A percentile compares a stretch with the other conserved stretches of the same genome.
Conservation (phyloP, 2,888 invertebrate genomes). For the Tetheella fluctuosa region DNA sequence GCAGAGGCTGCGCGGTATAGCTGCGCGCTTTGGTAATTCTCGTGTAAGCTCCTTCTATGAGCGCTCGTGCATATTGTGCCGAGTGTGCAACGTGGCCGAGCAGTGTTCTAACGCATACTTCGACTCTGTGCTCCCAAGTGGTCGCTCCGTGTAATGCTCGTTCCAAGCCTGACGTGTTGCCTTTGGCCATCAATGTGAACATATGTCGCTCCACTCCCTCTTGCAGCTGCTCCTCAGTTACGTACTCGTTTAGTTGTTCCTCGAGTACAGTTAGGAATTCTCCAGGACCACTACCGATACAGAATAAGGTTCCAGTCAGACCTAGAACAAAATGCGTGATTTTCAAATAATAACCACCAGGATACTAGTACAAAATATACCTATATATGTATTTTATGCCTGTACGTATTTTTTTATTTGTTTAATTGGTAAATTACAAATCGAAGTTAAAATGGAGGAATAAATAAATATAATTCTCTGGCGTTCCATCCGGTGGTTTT, state of each 20-base stretch:
- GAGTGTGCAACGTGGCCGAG: conserved; percentile 46
- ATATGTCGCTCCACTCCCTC: conserved; percentile 54
- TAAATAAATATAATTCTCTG: too few relatives aligned
- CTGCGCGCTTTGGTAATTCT: conserved; percentile 36
- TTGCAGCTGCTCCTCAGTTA: conserved; percentile 48
- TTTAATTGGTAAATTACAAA: too few relatives aligned
- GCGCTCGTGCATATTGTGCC: conserved; percentile 47
- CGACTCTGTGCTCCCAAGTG: conserved; percentile 36
- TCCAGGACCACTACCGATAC: conserved; percentile 54
- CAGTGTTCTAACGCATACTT: conserved; percentile 38
- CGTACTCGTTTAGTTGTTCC: conserved; percentile 37
- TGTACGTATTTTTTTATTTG: too few relatives aligned
- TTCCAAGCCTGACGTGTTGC: conserved; percentile 9
- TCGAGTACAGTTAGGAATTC: conserved; percentile 45
- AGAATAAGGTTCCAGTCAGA: conserved; percentile 58
- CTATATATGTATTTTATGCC: too few relatives aligned
- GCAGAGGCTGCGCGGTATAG: conserved; percentile 27
- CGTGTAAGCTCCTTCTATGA: conserved; percentile 47
- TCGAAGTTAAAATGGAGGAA: too few relatives aligned
- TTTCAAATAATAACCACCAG: background rate
- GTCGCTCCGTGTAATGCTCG: background rate
- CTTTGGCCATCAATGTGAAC: conserved; percentile 45
- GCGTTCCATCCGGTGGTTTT: too few relatives aligned
- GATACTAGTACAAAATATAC: too few relatives aligned
- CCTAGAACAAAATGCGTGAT: conserved; percentile 32